phyloP scores from a whole-genome alignment of 2,113 vertebrate species.

The Psilopsiagon aymara region DNA sequence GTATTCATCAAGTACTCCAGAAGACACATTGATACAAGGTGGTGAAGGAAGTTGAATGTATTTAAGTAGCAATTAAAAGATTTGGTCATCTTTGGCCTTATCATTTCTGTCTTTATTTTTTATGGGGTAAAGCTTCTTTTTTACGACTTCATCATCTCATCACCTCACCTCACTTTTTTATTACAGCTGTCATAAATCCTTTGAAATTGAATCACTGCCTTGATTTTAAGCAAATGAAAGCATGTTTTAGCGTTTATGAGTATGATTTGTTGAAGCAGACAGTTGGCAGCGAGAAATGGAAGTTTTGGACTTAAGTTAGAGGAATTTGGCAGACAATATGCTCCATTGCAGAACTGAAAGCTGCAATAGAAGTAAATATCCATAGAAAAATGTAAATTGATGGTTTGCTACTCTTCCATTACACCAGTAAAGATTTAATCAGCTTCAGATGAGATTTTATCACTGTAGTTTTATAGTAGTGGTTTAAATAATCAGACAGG shows the following conservation, averaged over 20 bases:
- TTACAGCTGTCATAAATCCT: neutral
- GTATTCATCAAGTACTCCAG: neutral
- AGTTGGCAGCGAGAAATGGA: slow-evolving; percentile 27
- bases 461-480: slow-evolving; percentile 19
- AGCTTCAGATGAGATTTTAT: slow-evolving; percentile 8
- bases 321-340: neutral
- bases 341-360: neutral
- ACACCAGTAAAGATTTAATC: slow-evolving; percentile 16
- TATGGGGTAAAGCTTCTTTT: neutral
- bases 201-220: neutral
- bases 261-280: neutral
- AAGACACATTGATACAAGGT: neutral
- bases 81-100: neutral
- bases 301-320: neutral
- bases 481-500: neutral
- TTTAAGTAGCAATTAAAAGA: neutral
- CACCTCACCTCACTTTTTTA: neutral
- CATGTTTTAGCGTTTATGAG: neutral
- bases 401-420: slow-evolving; percentile 31
- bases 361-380: neutral
- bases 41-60: neutral
- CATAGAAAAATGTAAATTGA: slow-evolving; percentile 10
- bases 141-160: neutral
- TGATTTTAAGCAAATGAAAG: neutral
- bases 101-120: neutral